Conservation (phyloP, 1,140 invertebrate genomes). For the Lysiphlebus fabarum region DNA sequence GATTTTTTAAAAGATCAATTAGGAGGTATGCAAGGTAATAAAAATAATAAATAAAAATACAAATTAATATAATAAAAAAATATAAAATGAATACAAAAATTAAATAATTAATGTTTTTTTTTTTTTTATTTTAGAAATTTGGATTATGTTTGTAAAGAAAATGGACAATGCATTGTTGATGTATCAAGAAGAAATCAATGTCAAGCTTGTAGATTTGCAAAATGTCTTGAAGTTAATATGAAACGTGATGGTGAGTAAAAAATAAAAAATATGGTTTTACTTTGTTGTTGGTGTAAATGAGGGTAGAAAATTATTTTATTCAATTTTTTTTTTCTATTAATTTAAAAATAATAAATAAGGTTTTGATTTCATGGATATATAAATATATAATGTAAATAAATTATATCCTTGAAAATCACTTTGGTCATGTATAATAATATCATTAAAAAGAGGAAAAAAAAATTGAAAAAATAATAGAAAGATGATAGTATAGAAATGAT, state of each 20-base stretch:
- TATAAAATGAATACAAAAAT: not conserved
- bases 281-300: not conserved
- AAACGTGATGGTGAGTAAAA: slow-evolving; percentile 81
- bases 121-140: slow-evolving; percentile 65
- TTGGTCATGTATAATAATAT: slow-evolving; percentile 11
- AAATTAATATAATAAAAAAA: not conserved
- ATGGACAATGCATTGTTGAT: slow-evolving; percentile 83
- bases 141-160: slow-evolving; percentile 92
- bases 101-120: not conserved
- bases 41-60: not conserved
- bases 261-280: not conserved
- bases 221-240: slow-evolving; percentile 92
- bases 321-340: too few species aligned
- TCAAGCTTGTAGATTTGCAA: slow-evolving; percentile 89
- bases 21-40: slow-evolving; percentile 64
- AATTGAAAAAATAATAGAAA: slow-evolving; percentile 6
- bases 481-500: too few species aligned
- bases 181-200: slow-evolving; percentile 91
- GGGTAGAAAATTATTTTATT: too few species aligned
- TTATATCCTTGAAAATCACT: slow-evolving; percentile 16
- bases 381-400: slow-evolving; percentile 13
- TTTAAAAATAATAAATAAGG: too few species aligned
- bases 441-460: slow-evolving; percentile 4
- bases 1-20: slow-evolving; percentile 90
- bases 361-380: not conserved